Percentiles rank a stretch among this genome's conserved stretches.
phyloP scores from a whole-genome alignment of 2,888 invertebrate genomes.

The Branchipolynoe longqiensis region DNA sequence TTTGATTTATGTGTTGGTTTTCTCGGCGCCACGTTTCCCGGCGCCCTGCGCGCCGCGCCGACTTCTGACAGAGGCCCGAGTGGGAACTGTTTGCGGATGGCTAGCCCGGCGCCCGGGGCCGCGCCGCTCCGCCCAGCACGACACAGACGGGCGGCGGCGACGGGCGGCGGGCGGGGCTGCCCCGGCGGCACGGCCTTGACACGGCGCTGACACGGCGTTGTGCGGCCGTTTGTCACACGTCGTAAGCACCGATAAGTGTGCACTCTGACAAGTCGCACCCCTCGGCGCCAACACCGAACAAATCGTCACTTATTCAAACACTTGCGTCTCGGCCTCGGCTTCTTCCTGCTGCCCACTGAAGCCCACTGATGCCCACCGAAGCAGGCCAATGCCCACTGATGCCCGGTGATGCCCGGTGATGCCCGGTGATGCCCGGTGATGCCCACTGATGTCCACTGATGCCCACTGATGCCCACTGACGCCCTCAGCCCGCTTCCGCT shows the following conservation, averaged over 20 bases:
- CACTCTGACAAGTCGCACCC: constrained; percentile 36
- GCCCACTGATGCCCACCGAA: too few relatives aligned
- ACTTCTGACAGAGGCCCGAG: neutral
- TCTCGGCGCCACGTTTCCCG: constrained; percentile 13
- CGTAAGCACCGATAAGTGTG: constrained; percentile 53
- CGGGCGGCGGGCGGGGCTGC: too few relatives aligned
- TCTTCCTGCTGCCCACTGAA: neutral
- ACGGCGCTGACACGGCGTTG: constrained; percentile 6
- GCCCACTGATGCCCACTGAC: too few relatives aligned
- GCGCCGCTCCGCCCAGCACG: neutral
- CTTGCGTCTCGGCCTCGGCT: neutral
- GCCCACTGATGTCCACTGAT: too few relatives aligned
- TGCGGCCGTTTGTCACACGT: constrained; percentile 28
- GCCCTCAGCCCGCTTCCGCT: too few relatives aligned
- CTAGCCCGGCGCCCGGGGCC: constrained; percentile 26
- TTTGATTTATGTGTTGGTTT: constrained; percentile 50
- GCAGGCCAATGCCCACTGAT: too few relatives aligned
- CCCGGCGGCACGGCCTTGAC: too few relatives aligned
- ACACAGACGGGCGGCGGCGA: constrained; percentile 8
- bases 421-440: too few relatives aligned
- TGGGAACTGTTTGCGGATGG: constrained; percentile 5
- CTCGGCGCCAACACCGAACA: constrained; percentile 7
- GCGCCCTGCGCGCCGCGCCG: neutral
- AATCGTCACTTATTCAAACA: constrained; percentile 52
- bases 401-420: too few relatives aligned